Evolutionary conservation across 2,888 invertebrate genomes (phyloP).

Genomic region (Bombylius discolor): DNA sequence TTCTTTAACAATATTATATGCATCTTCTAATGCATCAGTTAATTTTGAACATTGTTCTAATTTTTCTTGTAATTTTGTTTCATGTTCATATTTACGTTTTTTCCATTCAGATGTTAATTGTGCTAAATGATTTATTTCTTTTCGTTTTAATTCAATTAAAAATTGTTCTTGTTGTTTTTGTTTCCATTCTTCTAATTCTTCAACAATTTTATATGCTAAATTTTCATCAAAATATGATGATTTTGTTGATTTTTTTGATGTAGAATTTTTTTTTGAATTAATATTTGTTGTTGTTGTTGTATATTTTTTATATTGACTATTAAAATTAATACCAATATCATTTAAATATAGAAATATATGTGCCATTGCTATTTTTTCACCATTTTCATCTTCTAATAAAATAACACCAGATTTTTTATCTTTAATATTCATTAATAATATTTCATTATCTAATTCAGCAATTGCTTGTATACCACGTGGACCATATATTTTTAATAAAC

Average conservation of each 20-base stretch:
- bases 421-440: conserved; percentile 12
- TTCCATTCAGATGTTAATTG: conserved; percentile 46
- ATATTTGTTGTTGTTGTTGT: not conserved
- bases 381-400: conserved; percentile 13
- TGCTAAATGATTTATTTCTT: conserved; percentile 44
- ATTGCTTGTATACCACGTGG: conserved; percentile 13
- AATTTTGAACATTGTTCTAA: conserved; percentile 48
- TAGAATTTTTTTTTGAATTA: not conserved
- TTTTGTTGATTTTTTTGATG: not conserved
- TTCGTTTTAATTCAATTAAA: conserved; percentile 44
- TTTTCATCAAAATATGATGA: conserved; percentile 15
- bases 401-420: conserved; percentile 11
- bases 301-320: conserved; percentile 11
- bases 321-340: conserved; percentile 16
- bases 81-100: conserved; percentile 41
- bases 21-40: conserved; percentile 42
- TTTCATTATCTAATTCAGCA: conserved; percentile 15
- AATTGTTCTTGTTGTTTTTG: conserved; percentile 51
- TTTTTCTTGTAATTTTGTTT: conserved; percentile 43
- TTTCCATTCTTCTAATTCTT: conserved; percentile 63
- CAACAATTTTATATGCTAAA: conserved; percentile 43
- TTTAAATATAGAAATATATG: conserved; percentile 15
- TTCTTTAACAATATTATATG: conserved; percentile 12
- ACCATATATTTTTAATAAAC: conserved; percentile 14
- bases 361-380: conserved; percentile 15